Percentiles rank a stretch among this genome's conserved stretches.
Evolutionary conservation across 1,140 invertebrate genomes (phyloP).

Genomic region (Choristoneura fumiferana): DNA sequence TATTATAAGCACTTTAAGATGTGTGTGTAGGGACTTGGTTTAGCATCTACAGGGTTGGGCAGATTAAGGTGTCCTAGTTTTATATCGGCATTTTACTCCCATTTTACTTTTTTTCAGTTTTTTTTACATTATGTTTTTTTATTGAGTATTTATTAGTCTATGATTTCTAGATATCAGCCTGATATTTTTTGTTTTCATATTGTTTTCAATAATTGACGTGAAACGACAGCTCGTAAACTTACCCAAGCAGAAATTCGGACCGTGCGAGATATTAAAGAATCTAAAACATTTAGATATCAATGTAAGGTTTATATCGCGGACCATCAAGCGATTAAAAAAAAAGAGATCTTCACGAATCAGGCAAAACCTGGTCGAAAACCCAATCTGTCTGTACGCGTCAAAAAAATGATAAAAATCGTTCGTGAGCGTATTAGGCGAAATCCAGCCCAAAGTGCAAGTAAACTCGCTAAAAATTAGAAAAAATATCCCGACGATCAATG

Average conservation of each 20-base stretch:
- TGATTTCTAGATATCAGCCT: not conserved
- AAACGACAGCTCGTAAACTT: not conserved
- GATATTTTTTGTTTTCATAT: not conserved
- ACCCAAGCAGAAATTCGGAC: not conserved
- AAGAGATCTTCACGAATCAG: not conserved
- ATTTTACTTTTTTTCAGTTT: too few relatives aligned
- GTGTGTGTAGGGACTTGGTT: too few relatives aligned
- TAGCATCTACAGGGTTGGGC: too few relatives aligned
- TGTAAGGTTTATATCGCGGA: constrained; percentile 2
- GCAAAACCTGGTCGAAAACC: not conserved
- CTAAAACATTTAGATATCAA: not conserved
- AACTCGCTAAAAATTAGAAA: too few relatives aligned
- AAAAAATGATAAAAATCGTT: too few relatives aligned
- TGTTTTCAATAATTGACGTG: not conserved
- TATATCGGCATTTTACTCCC: too few relatives aligned
- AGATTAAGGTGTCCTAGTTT: too few relatives aligned
- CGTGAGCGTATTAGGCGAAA: too few relatives aligned
- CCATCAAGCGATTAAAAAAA: constrained; percentile 5
- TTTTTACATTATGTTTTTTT: too few relatives aligned
- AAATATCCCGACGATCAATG: too few relatives aligned
- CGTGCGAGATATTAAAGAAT: not conserved
- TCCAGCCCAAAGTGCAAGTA: too few relatives aligned
- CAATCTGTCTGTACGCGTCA: not conserved
- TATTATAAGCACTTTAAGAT: too few relatives aligned
- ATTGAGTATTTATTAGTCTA: not conserved